Base-by-base conservation (phyloP, 2,888 invertebrate genomes). In the Apocheima hispidaria region DNA sequence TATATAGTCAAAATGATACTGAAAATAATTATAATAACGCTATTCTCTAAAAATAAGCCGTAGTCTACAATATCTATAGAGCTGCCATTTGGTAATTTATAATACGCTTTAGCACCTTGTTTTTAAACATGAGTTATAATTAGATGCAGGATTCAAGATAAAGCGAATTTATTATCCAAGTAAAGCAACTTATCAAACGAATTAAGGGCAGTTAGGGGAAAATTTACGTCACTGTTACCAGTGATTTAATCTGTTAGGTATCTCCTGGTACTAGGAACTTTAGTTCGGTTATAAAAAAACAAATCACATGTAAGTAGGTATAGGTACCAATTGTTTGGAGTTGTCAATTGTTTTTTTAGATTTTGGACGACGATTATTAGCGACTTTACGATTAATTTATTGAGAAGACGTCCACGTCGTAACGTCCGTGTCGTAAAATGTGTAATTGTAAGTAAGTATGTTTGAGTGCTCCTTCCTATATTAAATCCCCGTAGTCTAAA, bases 81-180 rank as follows among this genome's bases (percentile, higher is more conserved):
- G 20, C 12, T 20, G 12, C 7, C 10, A 21, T 28, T 49, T 36
- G 14, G 7, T 49, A 36, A 49, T 49, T 49, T 49, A 49, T 49
- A 49, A 50, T 36, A 23, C 14, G 9, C 36, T 50, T 30, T 49
- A 26, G 21, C 21, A 21, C 14, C 14, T 49, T 26, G 26, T 38
- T 20, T 51, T 3, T 12, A 23, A 18, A 28, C 23, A 20, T 35
- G 16, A 26, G 26, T 16, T 36, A 26, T 14, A 23, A 28, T 16
- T 50, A 36, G 20, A 36, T 14, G 18, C 35, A 33, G 36, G 49
- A 36, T 35, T 49, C 14, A 12, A 50, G 50, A 50, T 28, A 40
- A 28, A 26, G 18, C n/a, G 10, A 28, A 51, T 51, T 51, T 40
- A 40, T 6, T 40, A 40, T 28, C 26, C 18, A 18, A 50, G 23